Percentiles rank a stretch among this genome's conserved stretches.
Conservation (phyloP, 2,888 invertebrate genomes). For the Caenorhabditis uteleia region DNA sequence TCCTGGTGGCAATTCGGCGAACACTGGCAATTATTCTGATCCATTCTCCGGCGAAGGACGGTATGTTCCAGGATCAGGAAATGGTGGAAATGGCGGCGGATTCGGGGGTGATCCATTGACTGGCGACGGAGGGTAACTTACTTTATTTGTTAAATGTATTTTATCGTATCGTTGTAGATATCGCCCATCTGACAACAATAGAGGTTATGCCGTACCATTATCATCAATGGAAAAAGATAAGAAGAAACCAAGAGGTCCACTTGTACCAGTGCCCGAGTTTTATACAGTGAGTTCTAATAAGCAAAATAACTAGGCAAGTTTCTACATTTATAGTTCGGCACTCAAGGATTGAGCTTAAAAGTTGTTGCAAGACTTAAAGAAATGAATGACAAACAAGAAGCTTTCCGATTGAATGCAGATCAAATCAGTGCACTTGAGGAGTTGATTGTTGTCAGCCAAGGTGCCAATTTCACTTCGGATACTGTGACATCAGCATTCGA, state of each 20-base stretch:
- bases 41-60: slow-evolving; percentile 61
- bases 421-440: slow-evolving; percentile 34
- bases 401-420: slow-evolving; percentile 29
- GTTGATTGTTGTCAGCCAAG: slow-evolving; percentile 16
- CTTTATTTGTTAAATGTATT: background rate
- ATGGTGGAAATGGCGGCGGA: background rate
- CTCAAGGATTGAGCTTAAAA: slow-evolving; percentile 49
- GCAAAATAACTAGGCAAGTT: too few relatives aligned
- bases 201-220: slow-evolving; percentile 43
- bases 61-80: slow-evolving; percentile 61
- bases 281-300: slow-evolving; percentile 8
- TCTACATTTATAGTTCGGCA: slow-evolving; percentile 39
- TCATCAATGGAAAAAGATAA: slow-evolving; percentile 52
- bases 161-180: slow-evolving; percentile 5
- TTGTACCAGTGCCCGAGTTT: slow-evolving; percentile 52
- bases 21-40: slow-evolving; percentile 6
- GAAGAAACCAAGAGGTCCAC: slow-evolving; percentile 58
- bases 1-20: slow-evolving; percentile 36
- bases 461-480: slow-evolving; percentile 14
- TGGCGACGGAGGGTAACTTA: slow-evolving; percentile 25
- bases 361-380: slow-evolving; percentile 51
- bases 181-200: slow-evolving; percentile 19
- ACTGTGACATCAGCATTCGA: slow-evolving; percentile 32
- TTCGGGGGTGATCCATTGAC: slow-evolving; percentile 41
- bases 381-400: slow-evolving; percentile 49